Base-by-base conservation (phyloP, 2,888 invertebrate species). In the Emmelina monodactyla region DNA sequence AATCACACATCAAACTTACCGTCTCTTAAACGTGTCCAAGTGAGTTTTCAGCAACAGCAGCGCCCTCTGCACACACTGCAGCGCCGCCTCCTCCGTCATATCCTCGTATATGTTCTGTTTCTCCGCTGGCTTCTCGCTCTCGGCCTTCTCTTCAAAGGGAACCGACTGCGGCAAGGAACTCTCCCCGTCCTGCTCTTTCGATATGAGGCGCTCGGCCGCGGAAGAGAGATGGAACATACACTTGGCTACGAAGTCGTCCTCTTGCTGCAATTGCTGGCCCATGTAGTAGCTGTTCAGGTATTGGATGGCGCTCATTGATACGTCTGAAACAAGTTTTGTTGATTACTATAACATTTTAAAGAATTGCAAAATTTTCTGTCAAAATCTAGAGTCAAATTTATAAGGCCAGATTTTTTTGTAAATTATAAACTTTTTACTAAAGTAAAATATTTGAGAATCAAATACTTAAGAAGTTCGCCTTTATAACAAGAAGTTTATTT, bases 261-360 rank as follows among this genome's bases (percentile, higher is more conserved):
- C 96, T 50, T 93, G 88, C 46, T 94, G 91, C 29, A 96, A 64
- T 56, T 93, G 92, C 41, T 94, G 91, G 5, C 93, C 92, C 86
- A 96, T 94, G 68, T 96, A 97, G 67, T 94, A 95, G 55, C 90
- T 89, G 64, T 96, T 97, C 37, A 97, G 83, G 61, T 94, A 94
- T 60, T 95, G 94, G 49, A 96, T 96, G 1, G 96, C 95, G 2
- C 94, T 91, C 87, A 95, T 88, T 44, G 94, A 94, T 2, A 97
- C 96, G 58, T 96, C 95, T 69, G 51, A 1, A 25, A 25, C n/a
- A n/a, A n/a, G n/a, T n/a, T n/a, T n/a, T n/a, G n/a, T n/a, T n/a
- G n/a, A n/a, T n/a, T n/a, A n/a, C n/a, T n/a, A n/a, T n/a, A n/a
- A n/a, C n/a, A n/a, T n/a, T n/a, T n/a, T n/a, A n/a, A n/a, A n/a